Evolutionary conservation across 2,797 vertebrate genomes (phyloP).

Genomic region (Myotis daubentonii): DNA sequence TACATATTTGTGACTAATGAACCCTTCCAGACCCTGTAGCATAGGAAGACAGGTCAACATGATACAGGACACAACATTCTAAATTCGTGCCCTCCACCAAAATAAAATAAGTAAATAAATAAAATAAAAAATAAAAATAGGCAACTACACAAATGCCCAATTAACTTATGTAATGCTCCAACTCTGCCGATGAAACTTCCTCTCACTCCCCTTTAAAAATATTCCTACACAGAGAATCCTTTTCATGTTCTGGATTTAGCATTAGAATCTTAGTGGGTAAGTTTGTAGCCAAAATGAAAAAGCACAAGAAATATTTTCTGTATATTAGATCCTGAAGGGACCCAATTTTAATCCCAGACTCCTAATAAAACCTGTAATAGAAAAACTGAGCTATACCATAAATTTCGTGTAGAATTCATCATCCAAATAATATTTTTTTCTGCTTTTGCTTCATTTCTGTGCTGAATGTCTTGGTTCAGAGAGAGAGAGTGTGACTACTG

Average conservation of each 20-base stretch:
- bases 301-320: constrained; percentile 57
- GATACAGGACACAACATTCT: not conserved
- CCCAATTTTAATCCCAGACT: constrained; percentile 58
- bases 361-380: constrained; percentile 65
- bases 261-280: constrained; percentile 10
- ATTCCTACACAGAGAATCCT: not conserved
- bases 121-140: not conserved
- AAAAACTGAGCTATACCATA: constrained; percentile 63
- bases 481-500: not conserved
- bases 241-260: constrained; percentile 21
- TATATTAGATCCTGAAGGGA: constrained; percentile 49
- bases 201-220: not conserved
- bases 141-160: not conserved
- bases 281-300: constrained; percentile 49
- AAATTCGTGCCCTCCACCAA: not conserved
- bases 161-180: not conserved
- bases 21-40: not conserved
- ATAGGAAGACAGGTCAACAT: not conserved
- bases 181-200: not conserved
- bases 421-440: constrained; percentile 51
- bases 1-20: not conserved
- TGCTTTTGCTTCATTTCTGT: constrained; percentile 50
- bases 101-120: too few species aligned
- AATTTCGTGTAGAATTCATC: constrained; percentile 61
- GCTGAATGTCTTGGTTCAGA: constrained; percentile 58